Percentiles rank a stretch among this genome's conserved stretches.
These are phyloP conservation scores for Helicoverpa assulta DNA, from an alignment of 2,888 invertebrate species.

Conservation along the genomic window DNA sequence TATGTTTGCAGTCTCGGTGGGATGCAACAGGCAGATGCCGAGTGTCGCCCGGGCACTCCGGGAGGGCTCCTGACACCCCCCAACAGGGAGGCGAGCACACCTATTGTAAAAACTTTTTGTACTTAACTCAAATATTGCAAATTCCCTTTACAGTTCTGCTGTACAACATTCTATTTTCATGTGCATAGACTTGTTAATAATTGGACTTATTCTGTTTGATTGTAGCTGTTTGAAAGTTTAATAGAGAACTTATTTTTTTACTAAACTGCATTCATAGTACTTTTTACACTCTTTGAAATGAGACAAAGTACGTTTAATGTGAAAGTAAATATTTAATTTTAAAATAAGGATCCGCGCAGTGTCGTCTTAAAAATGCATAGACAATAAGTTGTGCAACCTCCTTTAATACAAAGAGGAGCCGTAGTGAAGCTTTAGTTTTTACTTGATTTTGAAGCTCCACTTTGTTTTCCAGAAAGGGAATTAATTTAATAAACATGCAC, in stretches of 20 bases:
- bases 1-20: conserved; percentile 10
- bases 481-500: conserved; percentile 36
- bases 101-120: conserved; percentile 27
- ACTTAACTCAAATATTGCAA: conserved; percentile 22
- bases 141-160: conserved; percentile 17
- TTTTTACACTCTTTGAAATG: neutral
- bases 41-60: conserved; percentile 10
- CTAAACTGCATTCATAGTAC: neutral
- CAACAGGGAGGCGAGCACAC: conserved; percentile 8
- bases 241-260: neutral
- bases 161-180: neutral
- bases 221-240: neutral
- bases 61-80: conserved; percentile 5
- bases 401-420: neutral
- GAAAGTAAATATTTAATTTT: neutral
- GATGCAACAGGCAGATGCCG: conserved; percentile 43
- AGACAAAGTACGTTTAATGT: too few species aligned
- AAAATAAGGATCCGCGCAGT: neutral
- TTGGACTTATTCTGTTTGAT: neutral
- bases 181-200: neutral
- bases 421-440: neutral
- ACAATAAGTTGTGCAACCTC: neutral
- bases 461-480: conserved; percentile 6
- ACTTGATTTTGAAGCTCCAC: neutral
- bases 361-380: neutral